phyloP scores from a whole-genome alignment of 1,140 invertebrate species.

The Cotesia chilonis region DNA sequence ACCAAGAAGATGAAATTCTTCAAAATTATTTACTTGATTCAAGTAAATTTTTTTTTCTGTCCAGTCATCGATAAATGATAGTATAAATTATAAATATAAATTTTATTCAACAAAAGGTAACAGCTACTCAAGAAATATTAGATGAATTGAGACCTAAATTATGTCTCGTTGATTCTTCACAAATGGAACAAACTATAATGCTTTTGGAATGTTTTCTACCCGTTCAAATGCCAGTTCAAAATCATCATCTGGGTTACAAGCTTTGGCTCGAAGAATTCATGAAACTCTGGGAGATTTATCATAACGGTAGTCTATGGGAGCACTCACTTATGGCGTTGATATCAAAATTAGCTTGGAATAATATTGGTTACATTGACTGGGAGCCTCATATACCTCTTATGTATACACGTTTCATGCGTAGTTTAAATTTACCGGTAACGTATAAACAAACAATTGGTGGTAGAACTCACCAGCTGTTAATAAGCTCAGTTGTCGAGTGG shows the following conservation, averaged over 20 bases:
- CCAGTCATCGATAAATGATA: background rate
- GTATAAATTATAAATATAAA: conserved; percentile 10
- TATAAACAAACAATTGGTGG: conserved; percentile 70
- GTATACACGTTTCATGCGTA: conserved; percentile 81
- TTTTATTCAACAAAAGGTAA: conserved; percentile 50
- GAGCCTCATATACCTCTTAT: conserved; percentile 82
- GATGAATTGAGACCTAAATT: conserved; percentile 82
- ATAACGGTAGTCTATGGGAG: conserved; percentile 77
- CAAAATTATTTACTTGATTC: too few species aligned
- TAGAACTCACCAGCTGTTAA: conserved; percentile 67
- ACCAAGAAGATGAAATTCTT: too few species aligned
- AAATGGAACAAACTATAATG: conserved; percentile 70
- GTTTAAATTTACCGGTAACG: conserved; percentile 81
- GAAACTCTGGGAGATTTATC: conserved; percentile 78
- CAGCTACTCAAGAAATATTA: conserved; percentile 87
- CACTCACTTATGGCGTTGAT: conserved; percentile 77
- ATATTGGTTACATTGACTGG: conserved; percentile 90
- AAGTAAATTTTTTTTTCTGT: too few species aligned
- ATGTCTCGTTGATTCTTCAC: conserved; percentile 73
- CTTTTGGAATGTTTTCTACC: conserved; percentile 82
- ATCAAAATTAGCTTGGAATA: conserved; percentile 75
- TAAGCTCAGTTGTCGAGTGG: conserved; percentile 69
- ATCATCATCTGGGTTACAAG: conserved; percentile 73
- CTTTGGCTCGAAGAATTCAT: conserved; percentile 89
- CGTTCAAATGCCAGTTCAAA: conserved; percentile 70